Base-by-base conservation (phyloP, 2,888 invertebrate genomes). In the Drepana falcataria region DNA sequence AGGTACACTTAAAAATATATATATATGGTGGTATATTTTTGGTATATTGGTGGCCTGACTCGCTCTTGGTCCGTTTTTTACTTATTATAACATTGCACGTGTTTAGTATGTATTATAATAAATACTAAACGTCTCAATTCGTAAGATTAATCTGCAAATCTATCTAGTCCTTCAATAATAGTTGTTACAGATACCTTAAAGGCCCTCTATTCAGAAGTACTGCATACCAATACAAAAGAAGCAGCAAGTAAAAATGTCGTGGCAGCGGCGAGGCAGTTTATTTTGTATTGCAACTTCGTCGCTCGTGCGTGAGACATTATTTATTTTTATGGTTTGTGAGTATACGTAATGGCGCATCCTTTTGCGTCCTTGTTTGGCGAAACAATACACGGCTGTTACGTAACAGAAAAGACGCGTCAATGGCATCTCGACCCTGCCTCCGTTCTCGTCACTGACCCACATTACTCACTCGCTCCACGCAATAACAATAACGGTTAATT, bases 361-460 rank as follows among this genome's bases (percentile, higher is more conserved):
- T 21, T 68, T 60, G 66, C 68, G 77, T 78, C 81, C 80, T 80
- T 80, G 76, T 74, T 73, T 73, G 74, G 69, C 69, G 68, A 82
- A 81, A 87, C 87, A 87, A 87, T 86, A 81, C 82, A 69, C 64
- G 60, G 67, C 64, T 59, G 74, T 88, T 85, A 85, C 80, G 81
- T 84, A 85, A 87, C 71, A 66, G 67, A 73, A 75, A 80, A 84
- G 77, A 79, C 77, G 76, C 84, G 83, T 87, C 88, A 87, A 85
- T 83, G 85, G 84, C 85, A 87, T 86, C 86, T 85, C 86, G 89
- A 88, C 88, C 89, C 87, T 87, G 88, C 81, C 77, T 81, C 81
- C 75, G 80, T 81, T 86, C 85, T 87, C 82, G 86, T 83, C 83
- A 87, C 83, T 88, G 90, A 88, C 90, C 88, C 88, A 89, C 87